phyloP scores from a whole-genome alignment of 2,797 vertebrate species.

The Falco novaeseelandiae region DNA sequence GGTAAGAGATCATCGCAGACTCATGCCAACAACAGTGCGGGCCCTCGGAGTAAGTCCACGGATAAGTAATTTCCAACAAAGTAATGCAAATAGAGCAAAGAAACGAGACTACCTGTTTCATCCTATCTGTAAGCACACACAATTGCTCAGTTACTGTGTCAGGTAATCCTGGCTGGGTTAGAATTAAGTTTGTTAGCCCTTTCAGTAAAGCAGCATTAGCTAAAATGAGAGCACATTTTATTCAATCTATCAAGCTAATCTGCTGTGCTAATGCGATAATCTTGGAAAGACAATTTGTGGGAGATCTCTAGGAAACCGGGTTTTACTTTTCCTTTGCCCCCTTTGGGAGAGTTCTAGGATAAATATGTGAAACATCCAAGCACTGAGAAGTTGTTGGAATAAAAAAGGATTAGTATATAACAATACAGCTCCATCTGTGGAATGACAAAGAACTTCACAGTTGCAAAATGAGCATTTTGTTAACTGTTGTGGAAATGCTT shows the following conservation, averaged over 20 bases:
- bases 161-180: slow-evolving; percentile 25
- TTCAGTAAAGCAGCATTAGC: slow-evolving; percentile 28
- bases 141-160: background rate
- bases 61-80: background rate
- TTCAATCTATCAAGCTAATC: slow-evolving; percentile 17
- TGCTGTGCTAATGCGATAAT: slow-evolving; percentile 3
- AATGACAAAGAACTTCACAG: background rate
- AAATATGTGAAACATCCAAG: background rate
- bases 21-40: background rate
- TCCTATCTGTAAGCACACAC: background rate
- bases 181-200: slow-evolving; percentile 49
- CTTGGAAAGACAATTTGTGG: slow-evolving; percentile 8
- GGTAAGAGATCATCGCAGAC: background rate
- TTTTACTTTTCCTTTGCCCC: background rate
- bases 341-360: background rate
- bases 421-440: background rate
- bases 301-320: background rate
- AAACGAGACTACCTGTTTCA: background rate
- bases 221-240: slow-evolving; percentile 4
- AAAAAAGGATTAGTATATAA: background rate
- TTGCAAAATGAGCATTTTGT: background rate
- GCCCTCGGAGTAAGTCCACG: accelerated
- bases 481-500: background rate
- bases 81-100: background rate
- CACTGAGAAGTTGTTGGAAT: background rate